Conservation (phyloP, 2,888 invertebrate genomes). For the Carcina quercana region DNA sequence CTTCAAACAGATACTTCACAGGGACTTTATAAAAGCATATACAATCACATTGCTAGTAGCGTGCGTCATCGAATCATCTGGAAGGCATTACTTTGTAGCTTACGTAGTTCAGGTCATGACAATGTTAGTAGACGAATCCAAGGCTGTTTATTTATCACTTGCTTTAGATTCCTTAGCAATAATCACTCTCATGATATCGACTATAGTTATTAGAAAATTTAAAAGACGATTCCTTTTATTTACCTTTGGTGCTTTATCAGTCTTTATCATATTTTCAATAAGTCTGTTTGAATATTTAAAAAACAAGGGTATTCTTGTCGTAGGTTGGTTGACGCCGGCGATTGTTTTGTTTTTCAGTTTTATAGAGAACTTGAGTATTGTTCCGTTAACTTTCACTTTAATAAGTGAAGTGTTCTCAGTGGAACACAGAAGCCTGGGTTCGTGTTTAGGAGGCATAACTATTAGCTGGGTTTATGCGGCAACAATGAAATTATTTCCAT, state of each 20-base stretch:
- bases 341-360: slow-evolving; percentile 27
- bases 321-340: slow-evolving; percentile 24
- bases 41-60: slow-evolving; percentile 24
- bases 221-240: slow-evolving; percentile 30
- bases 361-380: slow-evolving; percentile 23
- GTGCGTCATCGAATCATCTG: slow-evolving; percentile 28
- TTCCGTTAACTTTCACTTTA: slow-evolving; percentile 27
- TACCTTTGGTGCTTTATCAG: slow-evolving; percentile 20
- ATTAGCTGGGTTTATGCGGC: slow-evolving; percentile 27
- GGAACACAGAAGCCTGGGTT: slow-evolving; percentile 29
- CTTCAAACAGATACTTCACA: not conserved
- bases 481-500: slow-evolving; percentile 29
- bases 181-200: slow-evolving; percentile 22
- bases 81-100: slow-evolving; percentile 29
- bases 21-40: slow-evolving; percentile 30
- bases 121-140: slow-evolving; percentile 23
- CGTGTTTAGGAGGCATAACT: slow-evolving; percentile 25
- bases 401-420: slow-evolving; percentile 35
- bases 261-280: slow-evolving; percentile 25
- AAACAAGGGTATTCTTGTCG: too few relatives aligned
- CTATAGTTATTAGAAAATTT: slow-evolving; percentile 22
- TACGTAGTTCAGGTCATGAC: slow-evolving; percentile 33
- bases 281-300: slow-evolving; percentile 17
- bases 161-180: slow-evolving; percentile 26
- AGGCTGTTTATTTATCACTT: slow-evolving; percentile 30